Base-by-base conservation (phyloP, 2,797 vertebrate genomes). In the Cetoscarus ocellatus region DNA sequence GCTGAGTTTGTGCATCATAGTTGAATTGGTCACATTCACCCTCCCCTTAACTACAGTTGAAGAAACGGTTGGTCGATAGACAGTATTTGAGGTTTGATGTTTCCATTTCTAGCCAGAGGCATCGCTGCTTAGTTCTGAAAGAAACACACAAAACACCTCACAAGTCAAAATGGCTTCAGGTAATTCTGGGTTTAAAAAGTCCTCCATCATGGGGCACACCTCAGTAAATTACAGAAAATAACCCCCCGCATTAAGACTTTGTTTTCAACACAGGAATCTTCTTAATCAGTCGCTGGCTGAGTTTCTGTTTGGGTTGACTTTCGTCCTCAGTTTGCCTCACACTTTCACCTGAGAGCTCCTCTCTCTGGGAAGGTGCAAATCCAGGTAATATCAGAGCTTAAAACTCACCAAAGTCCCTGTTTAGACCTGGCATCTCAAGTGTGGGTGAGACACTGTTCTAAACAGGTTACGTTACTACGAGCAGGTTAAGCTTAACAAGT, bases 401-500 rank as follows among this genome's bases (percentile, higher is more conserved):
- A 8, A 38, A 27, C 61, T 27, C 8, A 0, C 42, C 10, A n/a
- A n/a, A 8, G 8, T 3, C 7, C 44, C 7, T 45, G 45, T 56
- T 56, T 40, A 61, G 6, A 36, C 7, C 52, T 13, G 54, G 15
- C 52, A 61, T 5, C 34, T 48, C 35, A 15, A n/a, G 34, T 6
- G 19, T 12, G 48, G 42, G 18, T 14, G 51, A 42, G 10, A 55
- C 1, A 8, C 15, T 1, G 3, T 38, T 27, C 6, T 53, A 55
- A 54, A 56, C 10, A 43, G 10, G 40, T 35, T 51, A 51, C 49
- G 5, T 35, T 38, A 62, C 60, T 35, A 64, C 51, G 12, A 57
- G 12, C 35, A 18, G 7, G 38, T 6, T 48, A 40, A 27, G 53
- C 14, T 43, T 58, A 62, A 15, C 3, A 15, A 50, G 44, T 3